These are phyloP conservation scores for Sylvilagus floridanus DNA, from an alignment of 2,797 vertebrate genomes.

Conservation along the genomic window DNA sequence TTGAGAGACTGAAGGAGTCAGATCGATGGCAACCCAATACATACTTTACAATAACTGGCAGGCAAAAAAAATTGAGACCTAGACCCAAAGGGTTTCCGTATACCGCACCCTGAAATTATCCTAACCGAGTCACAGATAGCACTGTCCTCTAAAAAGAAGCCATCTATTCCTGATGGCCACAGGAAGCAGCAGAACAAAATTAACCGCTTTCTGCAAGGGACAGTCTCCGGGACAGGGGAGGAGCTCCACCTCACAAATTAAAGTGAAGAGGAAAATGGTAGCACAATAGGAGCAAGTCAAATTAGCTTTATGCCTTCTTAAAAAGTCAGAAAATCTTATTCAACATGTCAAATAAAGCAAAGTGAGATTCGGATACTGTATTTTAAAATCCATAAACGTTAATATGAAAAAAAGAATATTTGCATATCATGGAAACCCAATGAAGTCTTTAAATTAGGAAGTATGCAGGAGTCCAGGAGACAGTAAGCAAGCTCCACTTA, in stretches of 20 bases:
- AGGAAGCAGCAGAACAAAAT: not conserved
- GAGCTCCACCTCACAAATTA: slow-evolving; percentile 32
- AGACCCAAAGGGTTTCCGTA: not conserved
- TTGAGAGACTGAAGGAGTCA: not conserved
- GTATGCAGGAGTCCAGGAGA: not conserved
- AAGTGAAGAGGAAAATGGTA: slow-evolving; percentile 11
- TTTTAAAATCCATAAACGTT: slow-evolving; percentile 28
- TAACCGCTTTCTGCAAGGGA: slow-evolving; percentile 17
- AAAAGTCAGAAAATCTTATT: slow-evolving; percentile 45
- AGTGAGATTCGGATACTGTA: not conserved
- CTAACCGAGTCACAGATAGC: not conserved
- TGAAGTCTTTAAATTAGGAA: slow-evolving; percentile 35
- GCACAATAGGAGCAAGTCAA: not conserved
- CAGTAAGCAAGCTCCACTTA: slow-evolving; percentile 13
- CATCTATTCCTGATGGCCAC: not conserved
- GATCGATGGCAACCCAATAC: not conserved
- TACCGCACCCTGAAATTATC: slow-evolving; percentile 5
- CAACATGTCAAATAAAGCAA: slow-evolving; percentile 18
- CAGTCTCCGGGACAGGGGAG: not conserved
- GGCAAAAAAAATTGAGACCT: slow-evolving; percentile 5
- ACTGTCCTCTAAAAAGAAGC: not conserved
- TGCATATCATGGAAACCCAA: slow-evolving; percentile 19
- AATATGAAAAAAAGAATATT: slow-evolving; percentile 32
- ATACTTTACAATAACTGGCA: not conserved
- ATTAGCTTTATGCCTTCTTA: slow-evolving; percentile 46